These are phyloP conservation scores for Pseudomyrmex dendroicus DNA, from an alignment of 1,140 invertebrate genomes.

Conservation along the genomic window DNA sequence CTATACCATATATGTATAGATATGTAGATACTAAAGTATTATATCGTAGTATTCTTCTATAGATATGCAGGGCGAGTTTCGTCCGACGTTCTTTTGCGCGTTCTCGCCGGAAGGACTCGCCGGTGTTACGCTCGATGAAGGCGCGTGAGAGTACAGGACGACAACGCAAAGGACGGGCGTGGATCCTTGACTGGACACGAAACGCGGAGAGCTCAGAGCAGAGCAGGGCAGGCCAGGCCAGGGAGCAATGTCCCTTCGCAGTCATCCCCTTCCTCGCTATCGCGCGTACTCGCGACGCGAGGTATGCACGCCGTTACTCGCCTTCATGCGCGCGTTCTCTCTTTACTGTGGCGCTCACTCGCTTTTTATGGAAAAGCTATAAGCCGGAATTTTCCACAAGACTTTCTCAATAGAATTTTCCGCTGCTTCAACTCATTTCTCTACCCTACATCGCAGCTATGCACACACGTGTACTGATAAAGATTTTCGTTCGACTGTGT, in stretches of 20 bases:
- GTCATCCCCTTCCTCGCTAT: conserved; percentile 81
- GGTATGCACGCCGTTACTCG: conserved; percentile 83
- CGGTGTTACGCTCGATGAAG: conserved; percentile 70
- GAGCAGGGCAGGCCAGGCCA: conserved; percentile 75
- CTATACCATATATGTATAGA: too few relatives aligned
- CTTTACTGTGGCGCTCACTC: conserved; percentile 23
- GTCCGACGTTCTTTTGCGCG: conserved; percentile 26
- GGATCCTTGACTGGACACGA: conserved; percentile 71
- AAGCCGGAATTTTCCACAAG: conserved; percentile 38
- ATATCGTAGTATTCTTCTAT: not conserved
- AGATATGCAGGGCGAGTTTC: not conserved
- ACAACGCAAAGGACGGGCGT: conserved; percentile 56
- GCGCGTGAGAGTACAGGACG: conserved; percentile 71
- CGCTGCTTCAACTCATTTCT: not conserved
- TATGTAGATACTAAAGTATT: not conserved
- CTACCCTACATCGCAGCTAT: not conserved
- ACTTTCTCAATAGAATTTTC: conserved; percentile 33
- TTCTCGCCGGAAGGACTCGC: conserved; percentile 65
- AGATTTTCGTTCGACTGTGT: not conserved
- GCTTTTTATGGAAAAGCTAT: conserved; percentile 42
- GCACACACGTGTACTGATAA: not conserved
- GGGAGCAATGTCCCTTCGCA: conserved; percentile 82
- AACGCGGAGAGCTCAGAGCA: conserved; percentile 61
- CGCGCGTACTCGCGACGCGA: conserved; percentile 74
- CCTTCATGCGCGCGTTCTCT: conserved; percentile 75